A percentile compares a stretch with the other conserved stretches of the same genome.
Evolutionary conservation across 2,888 invertebrate genomes (phyloP).

Genomic region (Drosophila formosana): DNA sequence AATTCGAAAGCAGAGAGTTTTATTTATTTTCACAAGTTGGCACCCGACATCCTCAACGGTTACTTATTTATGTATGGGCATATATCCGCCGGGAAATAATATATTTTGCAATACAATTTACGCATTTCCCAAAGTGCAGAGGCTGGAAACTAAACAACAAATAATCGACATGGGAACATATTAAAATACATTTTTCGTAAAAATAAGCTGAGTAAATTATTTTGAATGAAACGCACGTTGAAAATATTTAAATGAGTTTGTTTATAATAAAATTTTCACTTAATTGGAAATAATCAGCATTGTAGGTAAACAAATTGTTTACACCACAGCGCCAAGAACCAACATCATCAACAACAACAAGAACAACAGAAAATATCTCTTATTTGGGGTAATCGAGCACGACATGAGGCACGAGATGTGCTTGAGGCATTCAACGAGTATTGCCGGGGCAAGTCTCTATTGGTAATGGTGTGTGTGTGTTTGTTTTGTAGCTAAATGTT

Average conservation of each 20-base stretch:
- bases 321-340: constrained; percentile 42
- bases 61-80: constrained; percentile 29
- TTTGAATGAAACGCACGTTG: constrained; percentile 67
- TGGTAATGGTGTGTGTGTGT: constrained; percentile 3
- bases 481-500: constrained; percentile 50
- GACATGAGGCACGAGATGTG: constrained; percentile 68
- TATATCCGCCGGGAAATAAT: constrained; percentile 62
- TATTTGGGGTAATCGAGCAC: constrained; percentile 80
- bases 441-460: constrained; percentile 6
- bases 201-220: constrained; percentile 66
- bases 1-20: constrained; percentile 18
- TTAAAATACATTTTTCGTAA: constrained; percentile 61
- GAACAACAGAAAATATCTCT: constrained; percentile 41
- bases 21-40: constrained; percentile 62
- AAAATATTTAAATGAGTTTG: constrained; percentile 78
- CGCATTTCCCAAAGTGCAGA: constrained; percentile 60
- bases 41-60: constrained; percentile 53
- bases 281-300: constrained; percentile 80
- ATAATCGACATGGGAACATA: constrained; percentile 52
- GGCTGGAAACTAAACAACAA: constrained; percentile 30
- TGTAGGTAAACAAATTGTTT: constrained; percentile 65
- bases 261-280: constrained; percentile 82
- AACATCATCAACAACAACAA: constrained; percentile 32
- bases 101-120: constrained; percentile 62
- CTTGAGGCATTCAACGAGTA: neutral